Evolutionary conservation across 2,888 invertebrate genomes (phyloP), one percentile per base, ranked within the genome.

Genomic region (Philonicus albiceps): DNA sequence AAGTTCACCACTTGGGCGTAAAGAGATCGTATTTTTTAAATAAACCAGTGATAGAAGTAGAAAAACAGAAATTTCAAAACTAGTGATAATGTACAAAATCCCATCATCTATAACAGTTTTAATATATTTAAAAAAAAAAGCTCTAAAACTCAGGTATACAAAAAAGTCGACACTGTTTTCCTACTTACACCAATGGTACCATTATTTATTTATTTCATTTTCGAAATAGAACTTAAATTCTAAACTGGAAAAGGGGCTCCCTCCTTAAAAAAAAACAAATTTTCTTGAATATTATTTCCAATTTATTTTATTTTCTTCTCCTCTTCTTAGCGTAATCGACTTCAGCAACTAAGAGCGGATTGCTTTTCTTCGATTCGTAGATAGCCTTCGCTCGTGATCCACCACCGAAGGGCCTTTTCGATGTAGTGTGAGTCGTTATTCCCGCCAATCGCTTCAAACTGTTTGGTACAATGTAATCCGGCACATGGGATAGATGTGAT

Each of bases 381-480:
- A 91, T 90, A 0, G 90, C 89, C 86, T 91, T 92, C 13, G 91
- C 90, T 7, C 89, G 89, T 0, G 90, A 90, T 13, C 40, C n/a
- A 19, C 5, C 31, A 37, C n/a, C 53, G 55, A 86, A 88, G 13
- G 85, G 85, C 43, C 81, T 81, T 55, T 87, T 88, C 27, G 64
- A 80, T 80, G 43, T 75, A 8, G 87, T 88, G 0, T 91, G 86
- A 8, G 87, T 89, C 19, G 89, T 91, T 31, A 94, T 93, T 1
- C 93, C 93, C 5, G 95, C 93, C 22, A 96, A 93, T 87, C 93
- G 94, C 90, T 96, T 95, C 78, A 98, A 91, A 0, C 96, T 95
- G 1, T 95, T 94, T 0, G 98, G 98, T 0, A 98, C 93, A 89
- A 98, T 95, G 91, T 99, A 99, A 85, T 98, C 98, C 0, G 99